Evolutionary conservation across 2,888 invertebrate species (phyloP).

Genomic region (Philhelius pedissequus): DNA sequence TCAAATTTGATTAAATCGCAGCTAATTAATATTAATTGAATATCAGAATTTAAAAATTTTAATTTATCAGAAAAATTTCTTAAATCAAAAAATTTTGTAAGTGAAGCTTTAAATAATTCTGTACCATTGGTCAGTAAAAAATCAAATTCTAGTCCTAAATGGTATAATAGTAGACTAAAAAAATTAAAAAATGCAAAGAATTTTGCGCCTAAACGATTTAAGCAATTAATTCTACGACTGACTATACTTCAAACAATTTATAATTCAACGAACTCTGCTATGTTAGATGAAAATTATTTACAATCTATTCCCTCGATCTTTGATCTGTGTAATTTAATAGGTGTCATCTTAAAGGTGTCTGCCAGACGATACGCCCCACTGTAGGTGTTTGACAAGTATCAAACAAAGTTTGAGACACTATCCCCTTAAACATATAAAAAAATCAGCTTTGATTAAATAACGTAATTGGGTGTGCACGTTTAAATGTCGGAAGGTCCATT

Average conservation of each 20-base stretch:
- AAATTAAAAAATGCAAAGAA: neutral
- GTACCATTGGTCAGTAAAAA: neutral
- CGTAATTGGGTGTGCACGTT: too few relatives aligned
- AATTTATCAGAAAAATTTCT: neutral
- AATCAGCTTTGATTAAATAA: too few relatives aligned
- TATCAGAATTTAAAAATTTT: neutral
- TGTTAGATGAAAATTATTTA: too few relatives aligned
- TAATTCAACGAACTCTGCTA: too few relatives aligned
- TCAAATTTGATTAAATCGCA: neutral
- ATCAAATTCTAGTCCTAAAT: neutral
- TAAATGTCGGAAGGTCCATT: too few relatives aligned
- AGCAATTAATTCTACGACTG: neutral
- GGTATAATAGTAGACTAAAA: neutral
- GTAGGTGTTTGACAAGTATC: too few relatives aligned
- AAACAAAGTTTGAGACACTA: too few relatives aligned
- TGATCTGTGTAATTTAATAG: too few relatives aligned
- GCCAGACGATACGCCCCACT: too few relatives aligned
- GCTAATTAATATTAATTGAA: neutral
- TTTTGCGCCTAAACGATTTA: neutral
- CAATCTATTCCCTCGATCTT: too few relatives aligned
- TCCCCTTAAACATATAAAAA: too few relatives aligned
- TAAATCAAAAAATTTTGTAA: neutral
- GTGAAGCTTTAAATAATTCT: neutral
- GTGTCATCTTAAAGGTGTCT: too few relatives aligned
- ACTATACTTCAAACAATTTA: neutral